A percentile compares a stretch with the other conserved stretches of the same genome.
Conservation (phyloP, 2,797 vertebrate species). For the Platalea minor region DNA sequence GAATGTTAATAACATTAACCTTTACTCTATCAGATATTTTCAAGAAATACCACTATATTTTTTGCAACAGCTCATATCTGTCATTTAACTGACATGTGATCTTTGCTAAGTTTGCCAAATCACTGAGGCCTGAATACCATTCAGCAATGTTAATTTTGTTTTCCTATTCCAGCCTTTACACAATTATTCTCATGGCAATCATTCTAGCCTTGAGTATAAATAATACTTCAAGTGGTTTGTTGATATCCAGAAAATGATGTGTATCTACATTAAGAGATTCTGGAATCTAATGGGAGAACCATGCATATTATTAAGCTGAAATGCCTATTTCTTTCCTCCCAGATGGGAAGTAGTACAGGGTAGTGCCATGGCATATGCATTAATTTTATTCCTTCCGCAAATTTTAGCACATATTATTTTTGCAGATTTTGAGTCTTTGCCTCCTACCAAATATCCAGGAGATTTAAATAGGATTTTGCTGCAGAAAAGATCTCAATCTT, state of each 20-base stretch:
- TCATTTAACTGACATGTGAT: slow-evolving; percentile 66
- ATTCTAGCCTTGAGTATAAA: slow-evolving; percentile 65
- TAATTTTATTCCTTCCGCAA: slow-evolving; percentile 55
- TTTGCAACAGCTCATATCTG: slow-evolving; percentile 46
- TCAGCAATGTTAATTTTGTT: slow-evolving; percentile 68
- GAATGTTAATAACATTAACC: slow-evolving; percentile 61
- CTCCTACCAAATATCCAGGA: slow-evolving; percentile 24
- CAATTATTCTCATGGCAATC: slow-evolving; percentile 64
- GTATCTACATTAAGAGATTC: slow-evolving; percentile 53
- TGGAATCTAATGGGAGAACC: slow-evolving; percentile 53
- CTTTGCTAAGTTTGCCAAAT: slow-evolving; percentile 66
- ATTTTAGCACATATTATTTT: slow-evolving; percentile 53
- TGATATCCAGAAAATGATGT: slow-evolving; percentile 58
- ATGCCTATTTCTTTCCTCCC: slow-evolving; percentile 55
- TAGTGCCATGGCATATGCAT: slow-evolving; percentile 41
- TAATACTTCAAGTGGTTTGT: slow-evolving; percentile 55
- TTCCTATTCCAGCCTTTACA: slow-evolving; percentile 58
- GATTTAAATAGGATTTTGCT: slow-evolving; percentile 25
- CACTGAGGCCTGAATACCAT: slow-evolving; percentile 68
- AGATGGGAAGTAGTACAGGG: slow-evolving; percentile 42
- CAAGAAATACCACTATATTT: slow-evolving; percentile 53
- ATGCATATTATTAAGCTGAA: slow-evolving; percentile 59
- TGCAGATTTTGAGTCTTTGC: slow-evolving; percentile 42
- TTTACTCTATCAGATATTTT: slow-evolving; percentile 65
- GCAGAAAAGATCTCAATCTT: neutral